These are phyloP conservation scores for Phainopepla nitens DNA, from an alignment of 2,113 vertebrate genomes.

Conservation along the genomic window DNA sequence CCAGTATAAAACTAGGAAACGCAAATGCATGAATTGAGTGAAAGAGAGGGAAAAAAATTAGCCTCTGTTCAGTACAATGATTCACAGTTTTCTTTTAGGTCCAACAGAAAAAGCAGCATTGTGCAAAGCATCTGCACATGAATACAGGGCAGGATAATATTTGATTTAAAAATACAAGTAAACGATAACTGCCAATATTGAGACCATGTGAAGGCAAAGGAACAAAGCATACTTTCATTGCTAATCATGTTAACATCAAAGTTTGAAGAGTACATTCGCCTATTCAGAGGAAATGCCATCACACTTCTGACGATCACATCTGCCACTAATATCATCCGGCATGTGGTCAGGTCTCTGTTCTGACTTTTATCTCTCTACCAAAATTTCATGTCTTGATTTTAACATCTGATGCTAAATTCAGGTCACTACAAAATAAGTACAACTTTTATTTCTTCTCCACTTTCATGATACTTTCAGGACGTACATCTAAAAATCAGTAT, in stretches of 20 bases:
- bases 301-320: slow-evolving; percentile 84
- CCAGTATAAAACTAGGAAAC: slow-evolving; percentile 26
- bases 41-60: slow-evolving; percentile 18
- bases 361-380: slow-evolving; percentile 72
- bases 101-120: not conserved
- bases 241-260: slow-evolving; percentile 87
- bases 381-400: slow-evolving; percentile 70
- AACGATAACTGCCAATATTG: slow-evolving; percentile 78
- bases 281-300: slow-evolving; percentile 88
- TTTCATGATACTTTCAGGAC: slow-evolving; percentile 42
- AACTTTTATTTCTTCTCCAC: slow-evolving; percentile 48
- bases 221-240: slow-evolving; percentile 87
- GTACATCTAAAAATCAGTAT: not conserved
- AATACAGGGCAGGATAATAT: slow-evolving; percentile 55
- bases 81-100: slow-evolving; percentile 37
- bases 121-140: slow-evolving; percentile 54
- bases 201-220: slow-evolving; percentile 82
- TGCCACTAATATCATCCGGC: slow-evolving; percentile 85
- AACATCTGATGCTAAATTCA: slow-evolving; percentile 71
- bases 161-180: slow-evolving; percentile 71
- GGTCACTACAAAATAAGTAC: slow-evolving; percentile 57
- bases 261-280: slow-evolving; percentile 78
- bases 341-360: slow-evolving; percentile 80
- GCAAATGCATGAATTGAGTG: slow-evolving; percentile 5
- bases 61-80: slow-evolving; percentile 2